Evolutionary conservation across 1,140 invertebrate genomes (phyloP).

Genomic region (Drosophila miranda): DNA sequence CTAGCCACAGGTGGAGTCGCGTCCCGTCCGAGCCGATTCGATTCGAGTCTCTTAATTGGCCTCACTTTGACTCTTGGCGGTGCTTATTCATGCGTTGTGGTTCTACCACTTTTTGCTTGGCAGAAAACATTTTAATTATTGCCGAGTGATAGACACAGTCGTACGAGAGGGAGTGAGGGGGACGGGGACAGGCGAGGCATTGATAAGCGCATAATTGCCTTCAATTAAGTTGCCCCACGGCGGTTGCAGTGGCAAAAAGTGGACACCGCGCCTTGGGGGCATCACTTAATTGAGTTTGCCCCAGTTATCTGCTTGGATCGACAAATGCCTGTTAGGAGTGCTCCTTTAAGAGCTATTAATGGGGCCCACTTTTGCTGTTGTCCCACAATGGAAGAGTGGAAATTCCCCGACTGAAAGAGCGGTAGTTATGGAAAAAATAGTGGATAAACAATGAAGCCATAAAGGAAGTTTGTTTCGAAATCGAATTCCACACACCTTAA

Average conservation of each 20-base stretch:
- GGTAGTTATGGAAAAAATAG: no score
- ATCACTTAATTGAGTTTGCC: constrained; percentile 52
- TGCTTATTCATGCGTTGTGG: constrained; percentile 64
- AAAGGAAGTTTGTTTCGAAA: no score
- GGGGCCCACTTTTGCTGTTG: no score
- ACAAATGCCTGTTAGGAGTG: no score
- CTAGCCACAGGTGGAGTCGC: constrained; percentile 20
- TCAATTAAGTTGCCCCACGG: constrained; percentile 59
- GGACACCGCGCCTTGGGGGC: constrained; percentile 17
- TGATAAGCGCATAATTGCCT: constrained; percentile 76
- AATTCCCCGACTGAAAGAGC: no score
- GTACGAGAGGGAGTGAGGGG: background rate
- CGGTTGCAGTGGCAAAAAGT: constrained; percentile 26
- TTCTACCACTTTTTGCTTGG: constrained; percentile 43
- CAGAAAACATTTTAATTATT: constrained; percentile 76
- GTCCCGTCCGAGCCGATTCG: no score
- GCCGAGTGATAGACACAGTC: constrained; percentile 60
- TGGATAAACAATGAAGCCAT: no score
- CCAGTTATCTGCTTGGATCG: background rate
- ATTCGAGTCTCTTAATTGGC: constrained; percentile 64
- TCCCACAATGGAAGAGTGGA: no score
- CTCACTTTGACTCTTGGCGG: constrained; percentile 61
- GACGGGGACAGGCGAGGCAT: constrained; percentile 18
- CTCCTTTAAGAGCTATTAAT: no score
- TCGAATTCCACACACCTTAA: no score